Conservation (phyloP, 2,113 vertebrate species). For the Rhipidura dahli region DNA sequence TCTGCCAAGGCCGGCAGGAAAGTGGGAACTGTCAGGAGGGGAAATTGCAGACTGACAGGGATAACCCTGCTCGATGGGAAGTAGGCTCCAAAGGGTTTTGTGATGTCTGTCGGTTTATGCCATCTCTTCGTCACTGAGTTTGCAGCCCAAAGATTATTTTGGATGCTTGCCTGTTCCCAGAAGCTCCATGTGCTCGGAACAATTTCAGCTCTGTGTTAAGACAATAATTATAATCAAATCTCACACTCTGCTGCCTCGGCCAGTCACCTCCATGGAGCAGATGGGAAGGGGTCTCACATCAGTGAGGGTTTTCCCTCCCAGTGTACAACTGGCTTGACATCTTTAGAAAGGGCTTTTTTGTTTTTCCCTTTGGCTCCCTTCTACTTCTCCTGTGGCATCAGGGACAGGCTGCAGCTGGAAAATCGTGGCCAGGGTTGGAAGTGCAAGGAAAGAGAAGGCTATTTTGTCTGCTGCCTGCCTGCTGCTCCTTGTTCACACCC, state of each 20-base stretch:
- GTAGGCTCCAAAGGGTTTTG: background rate
- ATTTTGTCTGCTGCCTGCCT: background rate
- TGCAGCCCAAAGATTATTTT: slow-evolving; percentile 53
- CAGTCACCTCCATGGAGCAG: slow-evolving; percentile 52
- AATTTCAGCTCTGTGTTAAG: slow-evolving; percentile 42
- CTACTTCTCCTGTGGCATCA: background rate
- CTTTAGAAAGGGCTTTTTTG: background rate
- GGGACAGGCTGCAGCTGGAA: background rate
- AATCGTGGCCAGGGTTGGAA: background rate
- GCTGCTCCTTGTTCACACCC: background rate
- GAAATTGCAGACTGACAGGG: background rate
- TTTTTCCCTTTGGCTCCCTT: background rate
- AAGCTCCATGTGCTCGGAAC: slow-evolving; percentile 1
- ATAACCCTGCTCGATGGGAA: background rate
- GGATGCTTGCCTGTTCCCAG: slow-evolving; percentile 59
- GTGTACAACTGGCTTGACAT: background rate
- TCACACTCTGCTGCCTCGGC: slow-evolving; percentile 7
- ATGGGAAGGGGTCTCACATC: slow-evolving; percentile 16
- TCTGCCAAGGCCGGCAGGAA: background rate
- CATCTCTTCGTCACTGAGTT: slow-evolving; percentile 13
- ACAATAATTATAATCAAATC: slow-evolving; percentile 59
- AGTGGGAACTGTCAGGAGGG: background rate
- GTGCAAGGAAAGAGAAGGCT: background rate
- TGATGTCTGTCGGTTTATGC: background rate
- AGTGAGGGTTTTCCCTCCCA: slow-evolving; percentile 8